Conservation (phyloP, 2,797 vertebrate species). For the Margarornis squamiger region DNA sequence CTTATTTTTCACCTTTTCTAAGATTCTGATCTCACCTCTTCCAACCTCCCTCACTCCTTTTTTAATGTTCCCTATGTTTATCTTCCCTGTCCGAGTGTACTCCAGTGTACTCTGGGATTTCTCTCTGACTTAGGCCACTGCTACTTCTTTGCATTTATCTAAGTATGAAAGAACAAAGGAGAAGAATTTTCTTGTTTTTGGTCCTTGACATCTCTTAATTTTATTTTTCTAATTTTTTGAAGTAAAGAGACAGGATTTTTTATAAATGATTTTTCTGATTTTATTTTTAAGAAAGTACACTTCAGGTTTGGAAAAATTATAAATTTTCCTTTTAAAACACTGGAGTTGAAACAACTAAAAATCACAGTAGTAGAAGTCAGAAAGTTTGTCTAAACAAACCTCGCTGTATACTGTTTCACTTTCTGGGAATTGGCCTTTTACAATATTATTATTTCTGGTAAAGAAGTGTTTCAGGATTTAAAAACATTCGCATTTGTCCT, state of each 20-base stretch:
- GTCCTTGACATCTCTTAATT: background rate
- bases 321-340: background rate
- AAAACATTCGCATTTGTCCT: background rate
- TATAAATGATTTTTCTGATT: background rate
- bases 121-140: background rate
- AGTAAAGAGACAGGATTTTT: background rate
- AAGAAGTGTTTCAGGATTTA: background rate
- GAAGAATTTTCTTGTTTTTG: background rate
- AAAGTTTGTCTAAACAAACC: background rate
- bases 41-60: background rate
- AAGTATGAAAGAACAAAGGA: background rate
- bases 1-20: background rate
- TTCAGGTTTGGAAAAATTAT: background rate
- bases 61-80: background rate
- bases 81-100: rapidly evolving
- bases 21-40: background rate
- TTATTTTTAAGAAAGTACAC: background rate
- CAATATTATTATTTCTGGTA: background rate
- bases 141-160: background rate
- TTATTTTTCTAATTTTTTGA: background rate
- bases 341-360: background rate
- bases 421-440: background rate
- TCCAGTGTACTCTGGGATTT: background rate
- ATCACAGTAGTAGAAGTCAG: background rate
- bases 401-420: background rate